Evolutionary conservation across 30 jellyfish, hydroid and myxozoan genomes (phyloP).

Genomic region (Turritopsis dohrnii): DNA sequence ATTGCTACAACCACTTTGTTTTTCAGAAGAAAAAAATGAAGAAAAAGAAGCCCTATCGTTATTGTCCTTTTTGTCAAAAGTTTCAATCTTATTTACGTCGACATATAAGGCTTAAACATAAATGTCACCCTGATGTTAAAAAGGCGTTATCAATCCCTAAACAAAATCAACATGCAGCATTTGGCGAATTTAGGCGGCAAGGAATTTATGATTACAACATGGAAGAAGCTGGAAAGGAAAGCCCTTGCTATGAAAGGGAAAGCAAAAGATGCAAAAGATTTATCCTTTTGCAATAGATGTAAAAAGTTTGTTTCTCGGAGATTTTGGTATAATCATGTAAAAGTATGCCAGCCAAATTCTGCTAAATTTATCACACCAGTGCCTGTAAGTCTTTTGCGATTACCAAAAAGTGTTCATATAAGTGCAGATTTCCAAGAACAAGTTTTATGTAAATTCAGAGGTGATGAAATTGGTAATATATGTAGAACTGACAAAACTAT

Average conservation of each 20-base stretch:
- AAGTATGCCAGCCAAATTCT: slow-evolving; percentile 25
- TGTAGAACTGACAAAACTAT: slow-evolving; percentile 17
- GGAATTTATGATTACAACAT: slow-evolving; percentile 9
- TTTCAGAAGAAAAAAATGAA: slow-evolving; percentile 10
- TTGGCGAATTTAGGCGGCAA: slow-evolving; percentile 15
- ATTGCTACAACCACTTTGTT: neutral
- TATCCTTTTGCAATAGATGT: slow-evolving; percentile 14
- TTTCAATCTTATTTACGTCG: slow-evolving; percentile 10
- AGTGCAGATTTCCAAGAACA: slow-evolving; percentile 10
- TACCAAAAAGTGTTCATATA: slow-evolving; percentile 15
- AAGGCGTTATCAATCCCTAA: slow-evolving; percentile 16
- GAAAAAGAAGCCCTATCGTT: slow-evolving; percentile 14
- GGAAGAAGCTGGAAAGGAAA: slow-evolving; percentile 12
- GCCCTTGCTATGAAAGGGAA: slow-evolving; percentile 24
- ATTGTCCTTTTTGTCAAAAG: slow-evolving; percentile 23
- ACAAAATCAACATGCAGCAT: neutral
- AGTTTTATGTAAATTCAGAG: neutral
- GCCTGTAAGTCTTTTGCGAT: slow-evolving; percentile 4
- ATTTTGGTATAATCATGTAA: slow-evolving; percentile 18
- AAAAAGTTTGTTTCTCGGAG: neutral
- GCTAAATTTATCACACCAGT: slow-evolving; percentile 1
- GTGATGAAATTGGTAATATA: slow-evolving; percentile 8
- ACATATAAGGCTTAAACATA: slow-evolving; percentile 19
- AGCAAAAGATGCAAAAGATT: neutral
- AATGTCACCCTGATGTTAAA: slow-evolving; percentile 15